A percentile compares a stretch with the other conserved stretches of the same genome.
Conservation (phyloP, 2,797 vertebrate genomes). For the Poecilia wingei region DNA sequence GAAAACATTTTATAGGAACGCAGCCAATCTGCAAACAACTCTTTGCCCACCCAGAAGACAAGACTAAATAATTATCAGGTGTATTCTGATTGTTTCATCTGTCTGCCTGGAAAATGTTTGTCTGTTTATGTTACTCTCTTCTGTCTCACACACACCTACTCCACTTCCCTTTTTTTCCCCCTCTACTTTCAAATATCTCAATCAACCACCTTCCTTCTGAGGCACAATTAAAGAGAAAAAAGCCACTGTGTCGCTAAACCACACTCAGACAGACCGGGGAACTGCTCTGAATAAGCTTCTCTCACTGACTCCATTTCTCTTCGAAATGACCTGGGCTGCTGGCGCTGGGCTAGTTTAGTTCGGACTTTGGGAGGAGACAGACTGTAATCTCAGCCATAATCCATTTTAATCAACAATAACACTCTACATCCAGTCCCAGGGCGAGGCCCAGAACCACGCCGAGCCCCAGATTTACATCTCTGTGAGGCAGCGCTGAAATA, state of each 20-base stretch:
- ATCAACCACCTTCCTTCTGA: conserved; percentile 45
- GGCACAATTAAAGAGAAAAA: conserved; percentile 65
- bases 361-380: conserved; percentile 77
- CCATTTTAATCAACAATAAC: conserved; percentile 85
- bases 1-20: background rate
- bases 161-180: background rate
- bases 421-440: conserved; percentile 73
- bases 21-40: conserved; percentile 5
- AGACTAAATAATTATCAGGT: conserved; percentile 22
- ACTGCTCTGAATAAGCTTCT: conserved; percentile 65
- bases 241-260: conserved; percentile 67
- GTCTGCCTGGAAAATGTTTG: conserved; percentile 17
- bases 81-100: conserved; percentile 25
- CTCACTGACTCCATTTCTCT: conserved; percentile 66
- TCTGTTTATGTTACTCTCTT: conserved; percentile 14
- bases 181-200: conserved; percentile 33
- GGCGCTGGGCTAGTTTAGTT: conserved; percentile 66
- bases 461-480: conserved; percentile 79
- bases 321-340: conserved; percentile 58
- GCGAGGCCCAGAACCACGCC: conserved; percentile 69
- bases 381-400: conserved; percentile 80
- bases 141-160: conserved; percentile 6
- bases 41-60: conserved; percentile 17
- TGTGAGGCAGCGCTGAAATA: conserved; percentile 75
- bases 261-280: conserved; percentile 52